Conservation (phyloP, 2,113 vertebrate genomes). For the Holacanthus passer region DNA sequence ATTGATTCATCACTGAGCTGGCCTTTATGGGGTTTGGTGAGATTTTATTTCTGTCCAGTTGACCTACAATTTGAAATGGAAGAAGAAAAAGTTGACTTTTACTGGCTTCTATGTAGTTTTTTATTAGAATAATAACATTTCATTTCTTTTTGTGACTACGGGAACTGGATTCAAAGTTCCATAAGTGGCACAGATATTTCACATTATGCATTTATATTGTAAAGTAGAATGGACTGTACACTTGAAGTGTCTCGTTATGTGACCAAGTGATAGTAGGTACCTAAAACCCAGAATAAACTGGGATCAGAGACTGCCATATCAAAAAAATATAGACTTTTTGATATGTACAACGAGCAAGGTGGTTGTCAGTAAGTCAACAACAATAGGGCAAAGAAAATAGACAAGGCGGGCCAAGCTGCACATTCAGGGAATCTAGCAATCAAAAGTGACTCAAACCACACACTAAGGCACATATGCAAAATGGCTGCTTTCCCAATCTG, state of each 20-base stretch:
- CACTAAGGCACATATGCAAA: too few relatives aligned
- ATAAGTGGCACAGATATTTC: neutral
- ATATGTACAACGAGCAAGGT: too few relatives aligned
- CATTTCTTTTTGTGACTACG: neutral
- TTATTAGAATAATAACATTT: neutral
- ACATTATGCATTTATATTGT: neutral
- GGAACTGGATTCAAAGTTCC: neutral
- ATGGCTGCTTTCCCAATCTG: too few relatives aligned
- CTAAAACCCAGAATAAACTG: too few relatives aligned
- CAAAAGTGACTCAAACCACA: too few relatives aligned
- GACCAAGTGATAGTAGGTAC: too few relatives aligned
- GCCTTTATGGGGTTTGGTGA: constrained; percentile 25
- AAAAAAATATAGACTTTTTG: too few relatives aligned
- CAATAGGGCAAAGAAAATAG: too few relatives aligned
- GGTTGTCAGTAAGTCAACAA: too few relatives aligned
- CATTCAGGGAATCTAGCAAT: too few relatives aligned
- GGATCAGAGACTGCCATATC: too few relatives aligned
- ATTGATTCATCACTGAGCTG: constrained; percentile 51
- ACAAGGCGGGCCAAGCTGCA: too few relatives aligned
- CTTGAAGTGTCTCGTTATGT: neutral
- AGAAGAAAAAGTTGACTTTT: neutral
- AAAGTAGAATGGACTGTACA: neutral
- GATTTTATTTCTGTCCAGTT: constrained; percentile 31
- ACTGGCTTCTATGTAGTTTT: neutral
- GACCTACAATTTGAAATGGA: constrained; percentile 6